phyloP scores from a whole-genome alignment of 2,888 invertebrate genomes.

The Subacronicta megacephala region DNA sequence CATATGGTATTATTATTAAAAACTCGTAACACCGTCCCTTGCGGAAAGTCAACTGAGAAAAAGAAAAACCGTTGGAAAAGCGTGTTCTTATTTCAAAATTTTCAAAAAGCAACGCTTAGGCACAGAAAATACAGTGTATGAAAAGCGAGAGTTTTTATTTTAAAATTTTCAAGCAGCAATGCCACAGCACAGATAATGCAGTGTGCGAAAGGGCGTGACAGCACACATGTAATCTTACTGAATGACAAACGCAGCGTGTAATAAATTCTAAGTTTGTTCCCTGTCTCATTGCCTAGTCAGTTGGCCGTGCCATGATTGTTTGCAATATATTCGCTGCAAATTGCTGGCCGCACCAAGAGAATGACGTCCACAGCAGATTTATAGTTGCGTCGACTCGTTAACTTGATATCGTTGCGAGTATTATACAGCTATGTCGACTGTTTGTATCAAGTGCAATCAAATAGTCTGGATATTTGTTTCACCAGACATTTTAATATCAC shows the following conservation, averaged over 20 bases:
- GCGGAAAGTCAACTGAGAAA: background rate
- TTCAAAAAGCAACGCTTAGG: slow-evolving; percentile 17
- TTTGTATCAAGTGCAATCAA: slow-evolving; percentile 51
- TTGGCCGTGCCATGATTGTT: slow-evolving; percentile 58
- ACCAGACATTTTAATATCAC: slow-evolving; percentile 43
- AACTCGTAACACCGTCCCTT: no score
- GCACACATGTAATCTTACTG: slow-evolving; percentile 31
- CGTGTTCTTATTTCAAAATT: background rate
- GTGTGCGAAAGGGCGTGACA: slow-evolving; percentile 34
- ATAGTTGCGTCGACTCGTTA: slow-evolving; percentile 80
- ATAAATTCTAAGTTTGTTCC: slow-evolving; percentile 54
- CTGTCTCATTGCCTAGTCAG: slow-evolving; percentile 59
- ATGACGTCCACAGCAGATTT: slow-evolving; percentile 80
- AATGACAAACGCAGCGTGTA: slow-evolving; percentile 48
- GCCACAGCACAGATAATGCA: slow-evolving; percentile 33
- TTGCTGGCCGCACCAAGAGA: slow-evolving; percentile 68
- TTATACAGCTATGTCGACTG: slow-evolving; percentile 45
- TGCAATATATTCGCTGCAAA: slow-evolving; percentile 69
- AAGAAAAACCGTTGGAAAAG: background rate
- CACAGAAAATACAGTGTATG: slow-evolving; percentile 22
- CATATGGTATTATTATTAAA: no score
- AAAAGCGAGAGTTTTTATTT: slow-evolving; percentile 9
- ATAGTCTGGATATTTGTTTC: slow-evolving; percentile 47
- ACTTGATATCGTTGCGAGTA: slow-evolving; percentile 72
- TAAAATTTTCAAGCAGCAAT: background rate